phyloP scores from a whole-genome alignment of 2,113 vertebrate genomes.

The Ceyx margarethae region DNA sequence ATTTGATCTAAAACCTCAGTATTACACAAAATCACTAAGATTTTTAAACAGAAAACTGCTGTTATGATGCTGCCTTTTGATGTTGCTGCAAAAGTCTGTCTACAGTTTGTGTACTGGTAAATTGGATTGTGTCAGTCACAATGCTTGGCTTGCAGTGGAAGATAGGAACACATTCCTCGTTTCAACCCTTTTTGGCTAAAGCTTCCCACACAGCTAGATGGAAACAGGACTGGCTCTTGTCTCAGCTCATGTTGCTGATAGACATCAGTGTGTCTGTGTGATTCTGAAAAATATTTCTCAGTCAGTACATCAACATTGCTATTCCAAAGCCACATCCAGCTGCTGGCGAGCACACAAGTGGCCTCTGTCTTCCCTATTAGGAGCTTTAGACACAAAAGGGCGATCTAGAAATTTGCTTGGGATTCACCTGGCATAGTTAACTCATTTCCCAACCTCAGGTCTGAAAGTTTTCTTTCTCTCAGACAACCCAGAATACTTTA shows the following conservation, averaged over 20 bases:
- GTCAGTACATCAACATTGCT: too few relatives aligned
- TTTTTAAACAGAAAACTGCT: not conserved
- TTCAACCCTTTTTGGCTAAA: not conserved
- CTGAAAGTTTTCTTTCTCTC: not conserved
- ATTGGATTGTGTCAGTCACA: not conserved
- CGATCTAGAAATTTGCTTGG: not conserved
- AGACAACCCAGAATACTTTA: not conserved
- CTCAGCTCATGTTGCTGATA: not conserved
- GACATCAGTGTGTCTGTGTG: not conserved
- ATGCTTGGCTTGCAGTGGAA: not conserved
- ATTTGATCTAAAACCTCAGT: not conserved
- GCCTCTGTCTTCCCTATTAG: not conserved
- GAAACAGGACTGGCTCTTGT: not conserved
- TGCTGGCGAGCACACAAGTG: not conserved
- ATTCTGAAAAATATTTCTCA: not conserved
- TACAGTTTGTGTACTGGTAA: not conserved
- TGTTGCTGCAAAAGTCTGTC: not conserved
- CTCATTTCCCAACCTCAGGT: not conserved
- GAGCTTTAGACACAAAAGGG: not conserved
- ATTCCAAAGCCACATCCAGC: not conserved
- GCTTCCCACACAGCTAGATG: not conserved
- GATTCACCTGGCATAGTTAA: not conserved
- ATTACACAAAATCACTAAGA: not conserved
- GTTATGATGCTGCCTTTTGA: not conserved
- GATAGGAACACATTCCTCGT: not conserved